Percentiles rank a stretch among this genome's conserved stretches.
phyloP scores from a whole-genome alignment of 2,888 invertebrate genomes.

The Watsonalla binaria region DNA sequence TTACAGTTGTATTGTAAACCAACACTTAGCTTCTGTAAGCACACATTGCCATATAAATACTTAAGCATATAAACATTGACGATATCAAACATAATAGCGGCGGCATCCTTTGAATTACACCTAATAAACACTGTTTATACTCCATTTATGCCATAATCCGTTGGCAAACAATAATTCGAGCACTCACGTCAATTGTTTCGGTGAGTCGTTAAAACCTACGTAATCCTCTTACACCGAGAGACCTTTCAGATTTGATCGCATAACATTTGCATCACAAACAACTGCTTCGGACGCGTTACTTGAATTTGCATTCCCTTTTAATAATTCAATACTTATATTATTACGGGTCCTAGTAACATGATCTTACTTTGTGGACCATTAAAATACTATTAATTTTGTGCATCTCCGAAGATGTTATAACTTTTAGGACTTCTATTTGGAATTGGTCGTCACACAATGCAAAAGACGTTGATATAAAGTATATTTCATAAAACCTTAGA shows the following conservation, averaged over 20 bases:
- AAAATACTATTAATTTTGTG: too few relatives aligned
- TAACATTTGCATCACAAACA: conserved; percentile 29
- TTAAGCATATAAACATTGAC: too few relatives aligned
- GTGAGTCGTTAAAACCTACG: conserved; percentile 7
- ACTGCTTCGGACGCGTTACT: neutral
- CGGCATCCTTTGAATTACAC: neutral
- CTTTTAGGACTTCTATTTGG: too few relatives aligned
- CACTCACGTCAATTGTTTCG: conserved; percentile 2
- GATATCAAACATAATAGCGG: too few relatives aligned
- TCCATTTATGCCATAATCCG: neutral
- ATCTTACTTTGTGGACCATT: too few relatives aligned
- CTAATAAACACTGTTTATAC: neutral
- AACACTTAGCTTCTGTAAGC: too few relatives aligned
- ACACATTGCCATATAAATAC: too few relatives aligned
- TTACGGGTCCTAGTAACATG: neutral
- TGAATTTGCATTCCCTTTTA: neutral
- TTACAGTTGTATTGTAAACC: too few relatives aligned
- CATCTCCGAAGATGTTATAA: too few relatives aligned
- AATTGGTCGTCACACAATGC: too few relatives aligned
- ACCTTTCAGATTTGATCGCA: conserved; percentile 31
- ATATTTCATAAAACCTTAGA: too few relatives aligned
- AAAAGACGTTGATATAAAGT: too few relatives aligned
- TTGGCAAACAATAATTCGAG: neutral
- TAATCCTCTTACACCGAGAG: conserved; percentile 29
- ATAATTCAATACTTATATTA: neutral